phyloP scores from a whole-genome alignment of 2,797 vertebrate species.

The Falco peregrinus region DNA sequence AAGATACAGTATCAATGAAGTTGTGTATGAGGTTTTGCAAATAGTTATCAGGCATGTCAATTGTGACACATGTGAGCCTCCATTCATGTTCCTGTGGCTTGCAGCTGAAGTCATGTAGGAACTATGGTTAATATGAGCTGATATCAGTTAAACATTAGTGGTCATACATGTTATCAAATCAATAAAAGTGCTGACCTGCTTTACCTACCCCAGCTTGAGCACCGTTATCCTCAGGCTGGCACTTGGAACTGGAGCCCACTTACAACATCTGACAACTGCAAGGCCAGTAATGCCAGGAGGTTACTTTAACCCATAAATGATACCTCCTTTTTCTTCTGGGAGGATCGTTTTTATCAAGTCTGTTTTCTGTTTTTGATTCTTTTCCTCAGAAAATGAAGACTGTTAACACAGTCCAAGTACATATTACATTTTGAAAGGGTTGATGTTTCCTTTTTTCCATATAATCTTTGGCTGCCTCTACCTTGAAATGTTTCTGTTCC shows the following conservation, averaged over 20 bases:
- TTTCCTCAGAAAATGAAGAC: background rate
- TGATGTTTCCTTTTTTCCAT: background rate
- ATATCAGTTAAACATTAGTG: background rate
- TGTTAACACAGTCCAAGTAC: background rate
- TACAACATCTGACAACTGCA: background rate
- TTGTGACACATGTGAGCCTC: background rate
- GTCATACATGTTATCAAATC: background rate
- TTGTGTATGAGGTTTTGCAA: background rate
- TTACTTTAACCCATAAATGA: background rate
- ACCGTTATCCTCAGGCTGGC: background rate
- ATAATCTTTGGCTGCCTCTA: background rate
- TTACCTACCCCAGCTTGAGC: background rate
- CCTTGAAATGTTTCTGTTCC: background rate
- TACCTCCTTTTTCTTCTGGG: background rate
- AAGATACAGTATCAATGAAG: background rate
- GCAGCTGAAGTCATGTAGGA: background rate
- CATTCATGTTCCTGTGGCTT: background rate
- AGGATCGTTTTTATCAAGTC: background rate
- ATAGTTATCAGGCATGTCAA: background rate
- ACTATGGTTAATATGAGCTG: background rate
- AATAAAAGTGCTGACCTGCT: background rate
- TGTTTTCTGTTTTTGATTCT: background rate
- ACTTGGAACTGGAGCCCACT: background rate
- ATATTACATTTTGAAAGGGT: background rate
- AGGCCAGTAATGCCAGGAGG: background rate